Conservation (phyloP, 2,888 invertebrate species). For the Spodoptera exigua region DNA sequence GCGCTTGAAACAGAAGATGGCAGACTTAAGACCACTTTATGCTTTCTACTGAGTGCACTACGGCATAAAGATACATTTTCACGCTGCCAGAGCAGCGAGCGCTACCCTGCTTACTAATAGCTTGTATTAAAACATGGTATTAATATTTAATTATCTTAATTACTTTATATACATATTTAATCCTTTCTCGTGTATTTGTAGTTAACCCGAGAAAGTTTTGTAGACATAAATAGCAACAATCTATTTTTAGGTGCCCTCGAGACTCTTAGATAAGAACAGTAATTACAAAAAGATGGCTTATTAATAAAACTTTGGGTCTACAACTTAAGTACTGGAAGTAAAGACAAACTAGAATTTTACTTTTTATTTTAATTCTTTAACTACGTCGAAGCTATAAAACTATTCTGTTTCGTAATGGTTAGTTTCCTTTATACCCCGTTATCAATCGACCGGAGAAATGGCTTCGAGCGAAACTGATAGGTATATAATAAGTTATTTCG, state of each 20-base stretch:
- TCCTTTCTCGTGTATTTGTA: conserved; percentile 3
- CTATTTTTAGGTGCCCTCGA: too few relatives aligned
- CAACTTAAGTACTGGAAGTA: conserved; percentile 1
- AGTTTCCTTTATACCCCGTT: conserved; percentile 46
- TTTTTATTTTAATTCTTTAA: conserved; percentile 20
- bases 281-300: too few relatives aligned
- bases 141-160: conserved; percentile 35
- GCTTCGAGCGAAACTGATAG: conserved; percentile 19
- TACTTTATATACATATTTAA: conserved; percentile 23
- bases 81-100: conserved; percentile 45
- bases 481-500: conserved; percentile 34
- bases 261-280: too few relatives aligned
- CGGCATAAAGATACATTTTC: conserved; percentile 73
- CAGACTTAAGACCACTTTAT: conserved; percentile 74
- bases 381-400: conserved; percentile 30
- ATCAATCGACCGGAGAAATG: conserved; percentile 42
- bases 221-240: too few relatives aligned
- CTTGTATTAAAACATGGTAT: conserved; percentile 32
- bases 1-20: conserved; percentile 69
- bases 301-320: too few relatives aligned
- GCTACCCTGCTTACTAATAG: conserved; percentile 39
- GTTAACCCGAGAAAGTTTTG: background rate
- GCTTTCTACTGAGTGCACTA: conserved; percentile 73
- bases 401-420: conserved; percentile 46
- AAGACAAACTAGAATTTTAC: background rate